Percentiles rank a stretch among this genome's conserved stretches.
Evolutionary conservation across 2,113 vertebrate genomes (phyloP).

Genomic region (Mirza zaza): DNA sequence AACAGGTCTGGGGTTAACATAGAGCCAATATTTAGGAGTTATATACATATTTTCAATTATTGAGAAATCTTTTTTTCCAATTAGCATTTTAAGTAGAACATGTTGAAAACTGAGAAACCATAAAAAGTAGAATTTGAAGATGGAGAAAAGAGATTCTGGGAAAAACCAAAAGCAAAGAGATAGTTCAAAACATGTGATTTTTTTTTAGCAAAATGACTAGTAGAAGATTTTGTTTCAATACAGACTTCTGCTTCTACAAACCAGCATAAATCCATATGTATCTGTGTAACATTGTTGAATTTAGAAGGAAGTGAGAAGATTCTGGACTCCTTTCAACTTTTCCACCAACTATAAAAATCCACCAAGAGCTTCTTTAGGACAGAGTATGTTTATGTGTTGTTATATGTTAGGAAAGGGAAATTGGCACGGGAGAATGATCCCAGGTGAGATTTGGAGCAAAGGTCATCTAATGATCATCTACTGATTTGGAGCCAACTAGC

Average conservation of each 20-base stretch:
- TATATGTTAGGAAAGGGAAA: not conserved
- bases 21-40: not conserved
- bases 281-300: not conserved
- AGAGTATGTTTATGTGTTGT: not conserved
- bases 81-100: not conserved
- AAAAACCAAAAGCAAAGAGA: not conserved
- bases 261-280: not conserved
- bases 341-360: not conserved
- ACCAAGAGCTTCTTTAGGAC: not conserved
- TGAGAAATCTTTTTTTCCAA: not conserved
- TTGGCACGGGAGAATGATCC: not conserved
- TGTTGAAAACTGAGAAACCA: conserved; percentile 11
- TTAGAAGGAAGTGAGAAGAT: not conserved
- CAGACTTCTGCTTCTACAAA: not conserved
- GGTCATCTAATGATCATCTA: not conserved
- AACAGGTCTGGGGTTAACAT: not conserved
- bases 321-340: not conserved
- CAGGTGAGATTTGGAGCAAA: not conserved
- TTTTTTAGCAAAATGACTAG: not conserved
- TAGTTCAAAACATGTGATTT: not conserved
- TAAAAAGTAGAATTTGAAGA: not conserved
- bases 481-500: not conserved
- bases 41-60: not conserved
- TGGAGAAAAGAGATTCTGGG: not conserved
- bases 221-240: not conserved